Base-by-base conservation (phyloP, 2,797 vertebrate species). In the Rhodeus uyekii region DNA sequence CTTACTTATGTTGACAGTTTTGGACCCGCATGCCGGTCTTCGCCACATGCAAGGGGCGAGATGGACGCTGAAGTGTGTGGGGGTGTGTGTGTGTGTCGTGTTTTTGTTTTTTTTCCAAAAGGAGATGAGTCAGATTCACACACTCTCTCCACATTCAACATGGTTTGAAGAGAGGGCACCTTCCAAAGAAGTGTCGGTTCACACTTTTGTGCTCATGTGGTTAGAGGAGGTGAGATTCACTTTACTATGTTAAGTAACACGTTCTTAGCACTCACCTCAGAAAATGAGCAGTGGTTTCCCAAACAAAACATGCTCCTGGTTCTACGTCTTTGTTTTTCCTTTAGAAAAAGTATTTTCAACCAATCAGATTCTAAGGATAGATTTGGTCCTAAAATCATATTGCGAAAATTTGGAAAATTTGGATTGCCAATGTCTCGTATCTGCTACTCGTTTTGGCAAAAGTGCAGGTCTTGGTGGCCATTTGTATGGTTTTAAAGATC, bases 1-100 rank as follows among this genome's bases (percentile, higher is more conserved):
- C 82, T 73, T 85, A 80, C 78, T 85, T 72, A 76, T 83, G 85
- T 85, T 87, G 87, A 88, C 86, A 86, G 80, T 86, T 87, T 84
- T 86, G 69, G 78, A 68, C 83, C 69, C 22, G 55, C 80, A 44
- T 42, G 73, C 68, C 80, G 24, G 69, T 84, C 64, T 87, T 79
- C 13, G 32, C 60, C 68, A 16, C 36, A 65, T n/a, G 6, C 34
- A 61, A 38, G 61, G n/a, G 72, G 60, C 44, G 42, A 72, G 64
- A 73, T 83, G 22, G 55, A 77, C 48, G 29, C 69, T 29, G 34
- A 60, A 65, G 38, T 76, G 69, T 81, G 76, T 4, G 65, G 58
- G 50, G 22, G 44, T 50, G 34, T 55, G 36, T 14, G 12, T 80
- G 65, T 46, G 53, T 60, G 48, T 63, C 27, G n/a, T 81, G 67